Percentiles rank a stretch among this genome's conserved stretches.
phyloP scores from a whole-genome alignment of 2,888 invertebrate genomes.

The Oscheius sp. region DNA sequence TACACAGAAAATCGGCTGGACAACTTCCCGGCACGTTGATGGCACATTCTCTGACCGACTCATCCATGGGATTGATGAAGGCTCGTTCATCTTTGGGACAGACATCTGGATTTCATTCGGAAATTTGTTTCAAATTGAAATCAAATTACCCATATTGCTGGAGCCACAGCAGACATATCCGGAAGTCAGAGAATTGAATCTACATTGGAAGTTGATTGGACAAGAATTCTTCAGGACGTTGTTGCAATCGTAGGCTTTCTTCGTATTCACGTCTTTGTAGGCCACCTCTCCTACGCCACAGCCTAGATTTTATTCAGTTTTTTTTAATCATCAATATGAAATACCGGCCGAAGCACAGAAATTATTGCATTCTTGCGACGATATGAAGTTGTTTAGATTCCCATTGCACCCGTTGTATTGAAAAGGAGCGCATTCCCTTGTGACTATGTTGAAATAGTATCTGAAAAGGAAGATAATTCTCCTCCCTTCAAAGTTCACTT shows the following conservation, averaged over 20 bases:
- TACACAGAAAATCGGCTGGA: conserved; percentile 63
- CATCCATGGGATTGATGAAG: conserved; percentile 58
- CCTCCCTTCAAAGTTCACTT: no score
- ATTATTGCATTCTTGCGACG: conserved; percentile 60
- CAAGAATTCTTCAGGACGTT: conserved; percentile 58
- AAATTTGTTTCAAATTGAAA: background rate
- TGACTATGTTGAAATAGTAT: conserved; percentile 66
- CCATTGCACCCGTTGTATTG: conserved; percentile 64
- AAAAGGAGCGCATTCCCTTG: conserved; percentile 62
- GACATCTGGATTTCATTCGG: conserved; percentile 46
- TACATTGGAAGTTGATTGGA: conserved; percentile 63
- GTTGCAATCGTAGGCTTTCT: conserved; percentile 52
- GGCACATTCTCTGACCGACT: conserved; percentile 62
- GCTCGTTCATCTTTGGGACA: conserved; percentile 54
- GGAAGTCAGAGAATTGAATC: conserved; percentile 56
- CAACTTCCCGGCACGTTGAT: conserved; percentile 65
- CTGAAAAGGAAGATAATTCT: background rate
- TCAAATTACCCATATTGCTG: conserved; percentile 46
- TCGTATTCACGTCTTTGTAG: conserved; percentile 63
- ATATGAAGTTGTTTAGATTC: conserved; percentile 62
- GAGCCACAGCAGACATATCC: conserved; percentile 66
- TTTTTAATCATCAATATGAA: background rate
- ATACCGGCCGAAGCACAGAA: conserved; percentile 64
- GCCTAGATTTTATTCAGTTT: conserved; percentile 37
- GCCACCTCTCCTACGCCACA: conserved; percentile 64